Evolutionary conservation across 2,113 vertebrate genomes (phyloP).

Genomic region (Laticauda laticaudata): DNA sequence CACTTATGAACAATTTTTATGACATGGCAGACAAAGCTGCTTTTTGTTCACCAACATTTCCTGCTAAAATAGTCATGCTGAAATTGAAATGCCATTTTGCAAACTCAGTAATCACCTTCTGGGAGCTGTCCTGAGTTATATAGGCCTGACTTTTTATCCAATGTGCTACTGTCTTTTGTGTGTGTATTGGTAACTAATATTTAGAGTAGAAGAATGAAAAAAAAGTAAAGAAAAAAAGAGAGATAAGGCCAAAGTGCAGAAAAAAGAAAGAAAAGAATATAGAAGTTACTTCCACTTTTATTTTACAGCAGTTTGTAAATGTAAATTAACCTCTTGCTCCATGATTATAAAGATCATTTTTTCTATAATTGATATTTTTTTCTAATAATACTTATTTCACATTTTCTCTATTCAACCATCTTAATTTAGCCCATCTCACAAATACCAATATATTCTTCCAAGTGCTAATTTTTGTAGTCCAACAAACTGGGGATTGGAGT

Average conservation of each 20-base stretch:
- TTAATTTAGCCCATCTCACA: neutral
- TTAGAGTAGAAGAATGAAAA: too few species aligned
- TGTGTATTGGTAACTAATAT: too few species aligned
- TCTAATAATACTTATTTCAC: neutral
- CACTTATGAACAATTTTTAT: neutral
- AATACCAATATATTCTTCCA: neutral
- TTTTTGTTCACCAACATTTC: neutral
- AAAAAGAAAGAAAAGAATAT: neutral
- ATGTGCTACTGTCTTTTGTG: neutral
- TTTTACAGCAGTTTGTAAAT: neutral
- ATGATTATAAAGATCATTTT: neutral
- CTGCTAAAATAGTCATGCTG: neutral
- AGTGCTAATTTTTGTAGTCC: neutral
- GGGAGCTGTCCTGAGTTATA: neutral
- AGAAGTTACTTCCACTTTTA: neutral
- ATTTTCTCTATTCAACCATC: neutral
- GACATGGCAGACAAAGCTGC: neutral
- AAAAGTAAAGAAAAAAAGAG: too few species aligned
- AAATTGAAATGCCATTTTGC: neutral
- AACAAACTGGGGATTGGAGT: neutral
- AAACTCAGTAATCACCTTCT: neutral
- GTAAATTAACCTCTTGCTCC: neutral
- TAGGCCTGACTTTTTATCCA: neutral
- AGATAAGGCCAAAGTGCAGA: neutral
- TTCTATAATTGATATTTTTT: neutral